Base-by-base conservation (phyloP, 2,888 invertebrate species). In the Caenorhabditis sulstoni region DNA sequence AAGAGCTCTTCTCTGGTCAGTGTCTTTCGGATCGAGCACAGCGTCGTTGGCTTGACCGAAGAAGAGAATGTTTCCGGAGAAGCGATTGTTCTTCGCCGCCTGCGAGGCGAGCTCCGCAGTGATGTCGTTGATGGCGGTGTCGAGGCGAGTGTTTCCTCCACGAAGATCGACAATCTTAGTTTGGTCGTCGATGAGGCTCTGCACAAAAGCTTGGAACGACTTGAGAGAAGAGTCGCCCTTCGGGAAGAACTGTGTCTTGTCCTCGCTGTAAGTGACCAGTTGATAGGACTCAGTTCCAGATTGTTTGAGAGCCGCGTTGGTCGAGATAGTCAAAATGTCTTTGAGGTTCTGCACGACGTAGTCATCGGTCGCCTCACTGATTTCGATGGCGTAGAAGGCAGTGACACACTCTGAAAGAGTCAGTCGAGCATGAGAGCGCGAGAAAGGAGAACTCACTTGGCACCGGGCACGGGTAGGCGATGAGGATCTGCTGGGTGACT, bases 31-130 rank as follows among this genome's bases (percentile, higher is more conserved):
- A 39, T 67, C 39, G 23, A 79, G 49, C 18, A 79, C 78, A 9
- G 59, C 73, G 18, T 66, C 58, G 50, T 64, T 79, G 16, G 78
- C 78, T 55, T 79, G 66, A 45, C 78, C 78, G 44, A 73, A 71
- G 73, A 79, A 79, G 18, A 79, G 16, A 39, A 79, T 57, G 50
- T 73, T 57, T 12, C 35, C 47, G 14, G 66, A 58, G 71, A 73
- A 73, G 7, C 66, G 66, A 12, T 45, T 8, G 45, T 73, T 79
- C 41, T 62, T 71, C 12, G 16, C 20, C 12, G 57, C 20, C 39
- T 67, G 66, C 3, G 11, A 12, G 0, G 45, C 35, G 37, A 76
- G 29, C 61, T 76, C 62, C 11, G 37, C 47, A 4, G 76, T 45
- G 1, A 76, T 44, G 14, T 67, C 62, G 20, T 62, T 39, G 16